phyloP scores from a whole-genome alignment of 2,888 invertebrate genomes.

The Sclerodermus sp. region DNA sequence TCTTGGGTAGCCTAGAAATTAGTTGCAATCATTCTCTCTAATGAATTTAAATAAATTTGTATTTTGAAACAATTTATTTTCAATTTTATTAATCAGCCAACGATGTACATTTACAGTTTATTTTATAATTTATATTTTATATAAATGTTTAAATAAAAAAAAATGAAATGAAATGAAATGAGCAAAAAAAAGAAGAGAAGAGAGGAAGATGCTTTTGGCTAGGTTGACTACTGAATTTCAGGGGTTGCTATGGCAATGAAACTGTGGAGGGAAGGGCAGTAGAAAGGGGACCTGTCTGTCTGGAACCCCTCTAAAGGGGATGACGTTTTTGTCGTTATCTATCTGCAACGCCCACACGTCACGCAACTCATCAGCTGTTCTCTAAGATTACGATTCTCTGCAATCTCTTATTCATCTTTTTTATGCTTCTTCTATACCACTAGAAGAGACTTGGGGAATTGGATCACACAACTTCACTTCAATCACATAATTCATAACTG shows the following conservation, averaged over 20 bases:
- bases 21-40: too few species aligned
- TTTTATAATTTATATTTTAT: too few species aligned
- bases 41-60: too few species aligned
- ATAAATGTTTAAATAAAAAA: too few species aligned
- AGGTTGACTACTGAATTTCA: slow-evolving; percentile 31
- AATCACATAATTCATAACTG: too few species aligned
- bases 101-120: too few species aligned
- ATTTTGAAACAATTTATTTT: too few species aligned
- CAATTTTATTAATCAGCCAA: too few species aligned
- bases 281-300: slow-evolving; percentile 43
- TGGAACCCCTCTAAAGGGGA: slow-evolving; percentile 46
- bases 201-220: slow-evolving; percentile 20
- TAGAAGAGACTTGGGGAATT: too few species aligned
- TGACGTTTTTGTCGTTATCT: slow-evolving; percentile 29
- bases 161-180: not conserved
- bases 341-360: slow-evolving; percentile 20
- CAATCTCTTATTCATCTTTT: not conserved
- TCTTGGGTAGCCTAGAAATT: too few species aligned
- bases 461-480: too few species aligned
- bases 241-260: slow-evolving; percentile 55
- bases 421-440: too few species aligned
- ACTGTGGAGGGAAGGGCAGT: slow-evolving; percentile 22
- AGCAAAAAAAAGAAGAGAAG: slow-evolving; percentile 14
- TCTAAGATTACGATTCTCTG: slow-evolving; percentile 1
- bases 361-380: slow-evolving; percentile 31